Percentiles rank a stretch among this genome's conserved stretches.
Conservation (phyloP, 2,113 vertebrate genomes). For the Deroptyus accipitrinus region DNA sequence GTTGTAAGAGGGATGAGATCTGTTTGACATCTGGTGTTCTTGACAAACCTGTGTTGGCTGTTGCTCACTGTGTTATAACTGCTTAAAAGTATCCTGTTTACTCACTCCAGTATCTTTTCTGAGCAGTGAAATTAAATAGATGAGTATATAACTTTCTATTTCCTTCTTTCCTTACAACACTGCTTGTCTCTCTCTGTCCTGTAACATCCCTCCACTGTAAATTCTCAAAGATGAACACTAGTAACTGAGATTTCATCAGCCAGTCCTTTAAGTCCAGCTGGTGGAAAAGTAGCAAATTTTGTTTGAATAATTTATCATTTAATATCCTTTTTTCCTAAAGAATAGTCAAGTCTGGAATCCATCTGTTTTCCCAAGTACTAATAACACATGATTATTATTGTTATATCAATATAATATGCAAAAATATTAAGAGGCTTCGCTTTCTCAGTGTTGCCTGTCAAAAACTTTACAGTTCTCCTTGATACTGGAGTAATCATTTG, state of each 20-base stretch:
- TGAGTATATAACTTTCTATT: background rate
- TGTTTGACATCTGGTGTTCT: conserved; percentile 3
- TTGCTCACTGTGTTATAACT: background rate
- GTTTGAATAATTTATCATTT: background rate
- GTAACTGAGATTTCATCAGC: background rate
- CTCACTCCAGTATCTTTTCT: background rate
- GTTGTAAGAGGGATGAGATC: background rate
- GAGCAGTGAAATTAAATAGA: background rate
- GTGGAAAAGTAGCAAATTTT: background rate
- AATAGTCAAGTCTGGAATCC: background rate
- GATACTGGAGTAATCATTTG: background rate
- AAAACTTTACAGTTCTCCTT: background rate
- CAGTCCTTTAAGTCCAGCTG: background rate
- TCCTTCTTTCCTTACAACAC: background rate
- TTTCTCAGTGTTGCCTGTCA: background rate
- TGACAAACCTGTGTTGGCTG: background rate
- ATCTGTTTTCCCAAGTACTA: background rate
- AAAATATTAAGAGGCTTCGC: background rate
- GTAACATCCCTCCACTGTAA: background rate
- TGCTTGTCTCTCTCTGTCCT: background rate
- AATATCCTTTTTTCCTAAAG: background rate
- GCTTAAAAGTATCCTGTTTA: background rate
- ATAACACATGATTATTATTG: background rate
- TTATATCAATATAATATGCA: background rate
- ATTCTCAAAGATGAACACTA: background rate